These are phyloP conservation scores for Ferdinandea cuprea DNA, from an alignment of 2,888 invertebrate species.

Conservation along the genomic window DNA sequence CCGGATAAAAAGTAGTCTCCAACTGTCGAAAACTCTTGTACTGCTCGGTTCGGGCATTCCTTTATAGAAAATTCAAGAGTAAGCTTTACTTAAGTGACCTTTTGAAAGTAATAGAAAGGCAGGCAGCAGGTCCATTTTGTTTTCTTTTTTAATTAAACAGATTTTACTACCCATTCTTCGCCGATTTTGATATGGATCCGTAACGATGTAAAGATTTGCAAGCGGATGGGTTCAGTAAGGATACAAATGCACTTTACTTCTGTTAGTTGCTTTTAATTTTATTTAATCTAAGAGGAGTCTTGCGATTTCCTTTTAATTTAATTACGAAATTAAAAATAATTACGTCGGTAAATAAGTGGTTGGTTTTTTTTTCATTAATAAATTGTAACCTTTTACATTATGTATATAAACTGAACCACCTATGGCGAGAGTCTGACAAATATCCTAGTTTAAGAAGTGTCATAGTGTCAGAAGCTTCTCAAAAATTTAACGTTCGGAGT, in stretches of 20 bases:
- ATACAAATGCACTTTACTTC: constrained; percentile 43
- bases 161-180: neutral
- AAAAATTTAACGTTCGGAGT: no score
- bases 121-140: constrained; percentile 47
- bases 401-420: no score
- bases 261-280: constrained; percentile 54
- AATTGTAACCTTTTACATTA: no score
- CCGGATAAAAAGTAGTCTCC: constrained; percentile 16
- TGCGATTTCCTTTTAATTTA: no score
- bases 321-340: no score
- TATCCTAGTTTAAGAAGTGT: no score
- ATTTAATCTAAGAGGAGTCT: no score
- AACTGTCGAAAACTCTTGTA: constrained; percentile 15
- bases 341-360: no score
- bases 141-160: constrained; percentile 53
- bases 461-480: no score
- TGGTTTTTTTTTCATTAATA: no score
- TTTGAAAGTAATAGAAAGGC: constrained; percentile 25
- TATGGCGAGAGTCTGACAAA: no score
- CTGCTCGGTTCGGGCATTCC: neutral
- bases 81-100: constrained; percentile 17
- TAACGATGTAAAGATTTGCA: no score
- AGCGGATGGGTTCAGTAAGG: neutral
- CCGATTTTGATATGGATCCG: constrained; percentile 14
- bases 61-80: neutral